Base-by-base conservation (phyloP, 2,113 vertebrate species). In the Dunckerocampus dactyliophorus region DNA sequence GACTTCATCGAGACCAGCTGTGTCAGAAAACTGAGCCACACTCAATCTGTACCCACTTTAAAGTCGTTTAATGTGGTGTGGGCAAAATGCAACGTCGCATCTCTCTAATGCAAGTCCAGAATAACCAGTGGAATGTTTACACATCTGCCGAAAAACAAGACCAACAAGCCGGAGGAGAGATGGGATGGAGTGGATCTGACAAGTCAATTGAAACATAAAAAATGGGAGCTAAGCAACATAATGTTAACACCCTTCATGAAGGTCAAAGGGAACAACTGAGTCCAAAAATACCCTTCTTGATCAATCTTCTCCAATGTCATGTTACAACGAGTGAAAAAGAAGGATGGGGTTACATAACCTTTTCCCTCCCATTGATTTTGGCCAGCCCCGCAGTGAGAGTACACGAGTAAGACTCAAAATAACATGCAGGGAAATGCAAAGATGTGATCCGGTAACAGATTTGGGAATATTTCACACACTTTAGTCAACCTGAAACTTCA, bases 291-390 rank as follows among this genome's bases (percentile, higher is more conserved):
- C 42, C 80, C 72, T 73, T 82, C 75, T 83, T 83, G 82, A 87
- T 89, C 85, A 87, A 85, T 88, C 78, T 75, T 85, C 87, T 88
- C 80, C 75, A 62, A 83, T 87, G 81, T 85, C 84, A 77, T 76
- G 67, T 77, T 80, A 71, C 75, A 77, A 75, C 7, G 49, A 63
- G 71, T 58, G 62, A 72, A 76, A 34, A 71, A 80, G 62, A 81
- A 70, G 84, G 87, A 85, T 87, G 85, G 68, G 75, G 84, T 85
- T 87, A 85, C 87, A 71, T 39, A 80, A 72, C 67, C 79, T 76
- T 71, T 83, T 67, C 49, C 67, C 74, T 76, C 74, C 57, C 60
- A 88, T 88, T 85, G 85, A 88, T 87, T 87, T 79, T 77, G 67
- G 65, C 67, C 65, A 21, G 65, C 51, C 14, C 53, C 60, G 72